These are phyloP conservation scores for Lasioglossum zephyrum DNA, from an alignment of 2,888 invertebrate genomes.

Conservation along the genomic window DNA sequence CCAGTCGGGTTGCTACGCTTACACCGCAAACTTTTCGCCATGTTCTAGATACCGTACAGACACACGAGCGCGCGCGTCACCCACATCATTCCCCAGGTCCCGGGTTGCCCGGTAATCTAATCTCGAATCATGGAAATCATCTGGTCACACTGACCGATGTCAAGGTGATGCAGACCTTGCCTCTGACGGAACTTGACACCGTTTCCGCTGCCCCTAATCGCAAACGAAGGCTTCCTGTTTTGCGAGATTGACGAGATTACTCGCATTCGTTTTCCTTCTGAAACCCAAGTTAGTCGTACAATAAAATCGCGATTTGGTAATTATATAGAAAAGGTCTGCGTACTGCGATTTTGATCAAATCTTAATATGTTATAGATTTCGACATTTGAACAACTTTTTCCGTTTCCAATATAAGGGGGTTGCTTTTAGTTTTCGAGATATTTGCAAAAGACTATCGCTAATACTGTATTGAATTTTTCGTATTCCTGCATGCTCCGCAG, in stretches of 20 bases:
- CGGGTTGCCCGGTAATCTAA: not conserved
- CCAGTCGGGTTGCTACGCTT: conserved; percentile 47
- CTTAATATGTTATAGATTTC: no score
- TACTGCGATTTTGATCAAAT: no score
- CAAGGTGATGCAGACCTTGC: not conserved
- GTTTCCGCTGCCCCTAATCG: not conserved
- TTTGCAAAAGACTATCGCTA: no score
- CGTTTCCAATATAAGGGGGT: no score
- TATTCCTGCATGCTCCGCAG: no score
- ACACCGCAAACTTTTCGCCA: conserved; percentile 45
- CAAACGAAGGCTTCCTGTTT: not conserved
- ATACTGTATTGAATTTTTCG: no score
- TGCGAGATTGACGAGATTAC: not conserved
- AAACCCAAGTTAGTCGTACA: no score
- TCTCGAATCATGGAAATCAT: conserved; percentile 5
- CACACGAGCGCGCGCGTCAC: not conserved
- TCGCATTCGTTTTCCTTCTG: no score
- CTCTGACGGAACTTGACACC: conserved; percentile 10
- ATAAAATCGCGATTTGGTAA: no score
- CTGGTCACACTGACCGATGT: not conserved
- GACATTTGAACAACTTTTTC: no score
- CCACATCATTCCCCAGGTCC: not conserved
- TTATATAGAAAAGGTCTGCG: no score
- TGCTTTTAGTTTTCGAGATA: no score
- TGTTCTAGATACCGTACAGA: not conserved